Percentiles rank a stretch among this genome's conserved stretches.
phyloP scores from a whole-genome alignment of 2,888 invertebrate genomes.

The Parthenolecanium corni region DNA sequence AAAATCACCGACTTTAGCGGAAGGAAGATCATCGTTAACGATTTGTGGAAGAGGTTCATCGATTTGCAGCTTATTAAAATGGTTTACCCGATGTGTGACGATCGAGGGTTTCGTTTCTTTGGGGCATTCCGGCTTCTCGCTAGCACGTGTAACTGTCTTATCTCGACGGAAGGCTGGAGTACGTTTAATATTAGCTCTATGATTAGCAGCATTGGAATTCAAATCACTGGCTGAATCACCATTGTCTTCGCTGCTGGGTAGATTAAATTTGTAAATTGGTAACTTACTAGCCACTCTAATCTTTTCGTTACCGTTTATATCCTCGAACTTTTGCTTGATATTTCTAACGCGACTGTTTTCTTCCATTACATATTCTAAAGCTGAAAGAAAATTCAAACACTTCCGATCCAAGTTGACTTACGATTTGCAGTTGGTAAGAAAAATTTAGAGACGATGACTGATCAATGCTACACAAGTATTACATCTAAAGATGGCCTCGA shows the following conservation, averaged over 20 bases:
- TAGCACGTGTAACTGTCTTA: constrained; percentile 33
- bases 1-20: not conserved
- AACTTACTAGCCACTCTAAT: not conserved
- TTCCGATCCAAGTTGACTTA: too few relatives aligned
- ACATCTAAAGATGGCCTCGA: too few relatives aligned
- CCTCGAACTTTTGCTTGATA: constrained; percentile 35
- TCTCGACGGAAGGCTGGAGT: constrained; percentile 48
- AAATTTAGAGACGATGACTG: too few relatives aligned
- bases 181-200: constrained; percentile 40
- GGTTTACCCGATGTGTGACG: constrained; percentile 7
- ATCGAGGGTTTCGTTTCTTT: not conserved
- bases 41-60: not conserved
- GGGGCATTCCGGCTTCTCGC: not conserved
- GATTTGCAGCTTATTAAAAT: constrained; percentile 6
- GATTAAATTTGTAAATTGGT: not conserved
- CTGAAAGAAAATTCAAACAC: too few relatives aligned
- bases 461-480: too few relatives aligned
- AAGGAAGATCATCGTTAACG: not conserved
- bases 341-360: constrained; percentile 34
- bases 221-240: not conserved
- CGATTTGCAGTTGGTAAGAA: too few relatives aligned
- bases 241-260: not conserved
- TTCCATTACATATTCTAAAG: constrained; percentile 33
- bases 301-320: constrained; percentile 21
- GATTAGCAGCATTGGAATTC: not conserved